A percentile compares a stretch with the other conserved stretches of the same genome.
Evolutionary conservation across 2,888 invertebrate genomes (phyloP).

Genomic region (Drosophila greeni): DNA sequence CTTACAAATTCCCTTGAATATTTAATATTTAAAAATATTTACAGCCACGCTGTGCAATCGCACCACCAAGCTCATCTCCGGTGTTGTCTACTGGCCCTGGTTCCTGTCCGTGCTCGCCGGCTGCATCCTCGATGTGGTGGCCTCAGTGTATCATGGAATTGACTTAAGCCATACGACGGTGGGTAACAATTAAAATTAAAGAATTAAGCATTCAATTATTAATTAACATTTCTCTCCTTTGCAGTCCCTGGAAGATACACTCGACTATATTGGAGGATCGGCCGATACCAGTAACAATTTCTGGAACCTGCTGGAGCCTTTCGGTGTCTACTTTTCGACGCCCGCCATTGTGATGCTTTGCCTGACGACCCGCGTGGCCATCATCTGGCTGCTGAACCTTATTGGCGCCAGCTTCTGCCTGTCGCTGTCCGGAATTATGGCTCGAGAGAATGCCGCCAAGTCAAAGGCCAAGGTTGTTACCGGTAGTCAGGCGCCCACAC

Average conservation of each 20-base stretch:
- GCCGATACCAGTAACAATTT: constrained; percentile 15
- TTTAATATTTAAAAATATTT: neutral
- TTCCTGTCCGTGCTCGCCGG: constrained; percentile 75
- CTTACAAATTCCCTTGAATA: neutral
- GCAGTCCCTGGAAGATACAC: constrained; percentile 44
- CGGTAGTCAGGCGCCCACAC: constrained; percentile 23
- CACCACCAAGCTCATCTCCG: constrained; percentile 66
- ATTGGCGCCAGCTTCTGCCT: constrained; percentile 75
- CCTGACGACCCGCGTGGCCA: constrained; percentile 79
- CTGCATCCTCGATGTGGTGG: constrained; percentile 78
- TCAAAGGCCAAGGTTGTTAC: constrained; percentile 7
- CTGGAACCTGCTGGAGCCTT: constrained; percentile 43
- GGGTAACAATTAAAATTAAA: too few relatives aligned
- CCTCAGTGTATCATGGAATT: constrained; percentile 78
- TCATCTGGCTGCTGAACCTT: constrained; percentile 80
- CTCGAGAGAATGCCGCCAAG: constrained; percentile 48
- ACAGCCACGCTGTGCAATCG: constrained; percentile 69
- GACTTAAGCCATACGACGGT: constrained; percentile 78
- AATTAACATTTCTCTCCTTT: neutral
- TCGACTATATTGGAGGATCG: constrained; percentile 44
- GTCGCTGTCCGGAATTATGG: constrained; percentile 66
- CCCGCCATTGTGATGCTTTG: constrained; percentile 80
- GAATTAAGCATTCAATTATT: too few relatives aligned
- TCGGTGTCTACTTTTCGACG: constrained; percentile 70
- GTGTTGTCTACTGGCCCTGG: constrained; percentile 78